Evolutionary conservation across 1,140 invertebrate genomes (phyloP).

Genomic region (Stegodyphus mimosarum): DNA sequence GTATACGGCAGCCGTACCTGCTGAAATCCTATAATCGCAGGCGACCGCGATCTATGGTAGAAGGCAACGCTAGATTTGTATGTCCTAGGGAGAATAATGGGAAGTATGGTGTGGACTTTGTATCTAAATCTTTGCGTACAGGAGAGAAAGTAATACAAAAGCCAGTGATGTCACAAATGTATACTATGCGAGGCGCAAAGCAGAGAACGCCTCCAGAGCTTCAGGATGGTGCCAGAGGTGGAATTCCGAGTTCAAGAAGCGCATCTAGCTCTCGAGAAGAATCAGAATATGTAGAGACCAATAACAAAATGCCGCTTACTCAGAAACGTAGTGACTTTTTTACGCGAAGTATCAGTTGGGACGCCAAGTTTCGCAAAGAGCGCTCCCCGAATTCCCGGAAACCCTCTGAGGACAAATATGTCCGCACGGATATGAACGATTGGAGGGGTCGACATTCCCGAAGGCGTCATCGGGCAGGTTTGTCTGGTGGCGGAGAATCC

Average conservation of each 20-base stretch:
- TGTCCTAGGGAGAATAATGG: neutral
- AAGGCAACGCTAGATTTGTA: constrained; percentile 2
- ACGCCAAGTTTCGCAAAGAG: constrained; percentile 40
- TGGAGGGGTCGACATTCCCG: constrained; percentile 14
- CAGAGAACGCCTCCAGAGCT: neutral
- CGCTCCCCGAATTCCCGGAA: constrained; percentile 14
- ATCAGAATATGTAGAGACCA: constrained; percentile 19
- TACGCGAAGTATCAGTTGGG: constrained; percentile 60
- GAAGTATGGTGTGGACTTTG: neutral
- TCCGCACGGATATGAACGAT: constrained; percentile 3
- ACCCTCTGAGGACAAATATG: constrained; percentile 8
- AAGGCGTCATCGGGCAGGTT: constrained; percentile 30
- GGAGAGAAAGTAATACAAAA: neutral
- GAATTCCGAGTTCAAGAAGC: constrained; percentile 32
- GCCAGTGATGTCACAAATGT: neutral
- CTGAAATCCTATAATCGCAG: constrained; percentile 3
- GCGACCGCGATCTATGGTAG: constrained; percentile 48
- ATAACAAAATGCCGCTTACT: constrained; percentile 13
- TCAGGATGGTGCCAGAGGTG: neutral
- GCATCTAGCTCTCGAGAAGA: constrained; percentile 50
- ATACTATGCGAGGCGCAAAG: neutral
- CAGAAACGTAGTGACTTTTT: constrained; percentile 48
- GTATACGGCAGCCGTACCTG: neutral
- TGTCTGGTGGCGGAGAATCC: constrained; percentile 39
- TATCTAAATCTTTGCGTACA: no score